phyloP scores from a whole-genome alignment of 1,140 invertebrate species.

The Trichogramma pretiosum region DNA sequence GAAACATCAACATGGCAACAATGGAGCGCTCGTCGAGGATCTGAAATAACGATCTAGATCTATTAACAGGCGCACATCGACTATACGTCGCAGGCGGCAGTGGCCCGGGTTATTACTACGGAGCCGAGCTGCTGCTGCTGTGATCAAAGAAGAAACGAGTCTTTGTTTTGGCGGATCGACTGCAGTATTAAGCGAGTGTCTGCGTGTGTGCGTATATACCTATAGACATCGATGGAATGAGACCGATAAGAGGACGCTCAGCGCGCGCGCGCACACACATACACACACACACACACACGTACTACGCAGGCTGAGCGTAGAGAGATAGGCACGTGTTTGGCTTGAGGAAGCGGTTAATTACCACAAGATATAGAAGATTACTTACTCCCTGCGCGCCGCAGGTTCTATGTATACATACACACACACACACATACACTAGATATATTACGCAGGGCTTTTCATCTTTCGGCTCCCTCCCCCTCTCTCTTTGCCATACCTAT shows the following conservation, averaged over 20 bases:
- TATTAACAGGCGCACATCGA: too few species aligned
- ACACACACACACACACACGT: too few species aligned
- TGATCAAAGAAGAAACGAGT: slow-evolving; percentile 27
- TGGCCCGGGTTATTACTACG: too few species aligned
- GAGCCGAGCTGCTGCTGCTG: background rate
- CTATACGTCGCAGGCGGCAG: too few species aligned
- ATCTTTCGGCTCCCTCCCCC: background rate
- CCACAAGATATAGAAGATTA: slow-evolving; percentile 36
- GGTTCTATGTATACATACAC: too few species aligned
- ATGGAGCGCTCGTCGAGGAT: too few species aligned
- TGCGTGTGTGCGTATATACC: too few species aligned
- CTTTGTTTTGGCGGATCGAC: slow-evolving; percentile 28
- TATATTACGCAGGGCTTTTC: background rate
- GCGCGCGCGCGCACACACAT: slow-evolving; percentile 15
- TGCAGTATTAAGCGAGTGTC: slow-evolving; percentile 20
- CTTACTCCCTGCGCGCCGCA: slow-evolving; percentile 21
- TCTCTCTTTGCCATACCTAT: background rate
- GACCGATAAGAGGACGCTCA: slow-evolving; percentile 21
- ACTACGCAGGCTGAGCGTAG: slow-evolving; percentile 22
- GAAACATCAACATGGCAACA: too few species aligned
- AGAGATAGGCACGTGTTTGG: slow-evolving; percentile 32
- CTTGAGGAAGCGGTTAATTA: slow-evolving; percentile 44
- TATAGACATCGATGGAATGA: slow-evolving; percentile 24
- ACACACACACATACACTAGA: too few species aligned
- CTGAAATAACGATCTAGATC: too few species aligned